Evolutionary conservation across 2,113 vertebrate genomes (phyloP).

Genomic region (Sylvietta virens): DNA sequence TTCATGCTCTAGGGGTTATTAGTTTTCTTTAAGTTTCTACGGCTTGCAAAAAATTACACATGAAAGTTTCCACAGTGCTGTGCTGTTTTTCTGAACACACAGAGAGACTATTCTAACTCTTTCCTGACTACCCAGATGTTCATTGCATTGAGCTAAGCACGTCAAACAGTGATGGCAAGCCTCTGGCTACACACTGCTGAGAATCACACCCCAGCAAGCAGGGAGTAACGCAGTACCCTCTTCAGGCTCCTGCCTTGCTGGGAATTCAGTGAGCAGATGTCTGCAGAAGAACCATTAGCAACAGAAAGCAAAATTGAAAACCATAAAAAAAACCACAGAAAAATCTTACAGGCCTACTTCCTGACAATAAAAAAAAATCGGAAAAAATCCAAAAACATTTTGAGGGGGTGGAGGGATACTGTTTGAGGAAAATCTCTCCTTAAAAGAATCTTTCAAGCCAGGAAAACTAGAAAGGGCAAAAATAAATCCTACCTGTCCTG

Average conservation of each 20-base stretch:
- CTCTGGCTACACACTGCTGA: background rate
- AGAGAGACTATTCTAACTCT: background rate
- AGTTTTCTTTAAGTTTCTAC: background rate
- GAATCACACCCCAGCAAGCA: background rate
- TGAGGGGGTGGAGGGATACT: background rate
- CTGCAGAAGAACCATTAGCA: background rate
- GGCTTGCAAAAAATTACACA: background rate
- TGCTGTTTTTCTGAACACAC: background rate
- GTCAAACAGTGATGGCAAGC: background rate
- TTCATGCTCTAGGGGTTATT: background rate
- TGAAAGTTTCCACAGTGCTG: background rate
- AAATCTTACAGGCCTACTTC: background rate
- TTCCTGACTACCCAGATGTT: background rate
- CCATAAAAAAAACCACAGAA: background rate
- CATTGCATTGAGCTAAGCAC: background rate
- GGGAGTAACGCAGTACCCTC: background rate
- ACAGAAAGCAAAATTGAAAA: background rate
- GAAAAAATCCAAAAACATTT: background rate
- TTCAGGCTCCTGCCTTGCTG: background rate
- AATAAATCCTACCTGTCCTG: background rate
- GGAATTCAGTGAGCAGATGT: background rate
- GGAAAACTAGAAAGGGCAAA: background rate
- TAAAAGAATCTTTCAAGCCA: background rate
- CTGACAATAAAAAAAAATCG: background rate
- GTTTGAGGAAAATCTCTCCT: background rate